Evolutionary conservation across 2,888 invertebrate genomes (phyloP), one percentile per base, ranked within the genome.

Genomic region (Drosophila anomalata): DNA sequence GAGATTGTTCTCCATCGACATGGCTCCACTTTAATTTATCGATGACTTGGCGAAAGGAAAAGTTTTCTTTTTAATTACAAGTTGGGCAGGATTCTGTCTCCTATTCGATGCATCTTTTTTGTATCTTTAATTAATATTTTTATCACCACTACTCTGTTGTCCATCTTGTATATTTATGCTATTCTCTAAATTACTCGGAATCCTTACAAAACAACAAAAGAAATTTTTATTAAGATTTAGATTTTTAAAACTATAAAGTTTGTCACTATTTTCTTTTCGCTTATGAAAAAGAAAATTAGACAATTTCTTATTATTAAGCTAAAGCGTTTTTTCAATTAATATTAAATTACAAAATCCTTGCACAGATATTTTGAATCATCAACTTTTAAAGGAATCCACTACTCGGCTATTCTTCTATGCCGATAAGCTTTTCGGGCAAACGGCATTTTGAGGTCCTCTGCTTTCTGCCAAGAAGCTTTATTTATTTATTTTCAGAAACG

Each of bases 401-500:
- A 24, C 33, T 55, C 52, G 24, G 51, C 42, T 29, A 42, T 48
- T n/a, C 12, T 52, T 47, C 36, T 67, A 52, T 68, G 29, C 48
- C 46, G 33, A 63, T 31, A 55, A 55, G 48, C 47, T 65, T 53
- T 69, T 60, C 41, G 39, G 20, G 41, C 47, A 47, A 59, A 57
- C 56, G 39, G 33, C n/a, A 56, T 36, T 48, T 63, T 36, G 31
- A 39, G 42, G 58, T 58, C 47, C 46, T 29, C 46, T 66, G 65
- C 68, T 65, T 60, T 75, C 76, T 73, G 72, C 39, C 46, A 17
- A 31, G 54, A 67, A 69, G 75, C 77, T 82, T 88, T 87, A 87
- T 88, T 87, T 87, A 88, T 87, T 87, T 86, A 86, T 88, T 87
- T 84, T 78, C 80, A 78, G 80, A 79, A 87, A 87, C 79, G 79